phyloP scores from a whole-genome alignment of 2,888 invertebrate species.

The Aphodius sticticus region DNA sequence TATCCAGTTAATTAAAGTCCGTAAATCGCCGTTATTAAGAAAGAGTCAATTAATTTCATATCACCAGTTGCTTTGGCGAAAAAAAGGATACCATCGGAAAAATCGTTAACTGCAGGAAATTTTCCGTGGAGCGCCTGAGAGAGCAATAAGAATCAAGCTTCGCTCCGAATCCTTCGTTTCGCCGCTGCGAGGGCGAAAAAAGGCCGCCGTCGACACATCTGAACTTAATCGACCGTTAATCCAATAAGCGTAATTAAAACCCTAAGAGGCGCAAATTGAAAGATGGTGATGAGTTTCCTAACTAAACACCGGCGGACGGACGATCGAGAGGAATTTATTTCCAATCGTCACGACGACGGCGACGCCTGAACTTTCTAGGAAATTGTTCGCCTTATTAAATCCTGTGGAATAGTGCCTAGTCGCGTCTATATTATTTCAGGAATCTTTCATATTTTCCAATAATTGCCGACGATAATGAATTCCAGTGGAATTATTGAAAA shows the following conservation, averaged over 20 bases:
- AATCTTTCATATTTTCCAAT: constrained; percentile 4
- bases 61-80: neutral
- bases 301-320: constrained; percentile 35
- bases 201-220: constrained; percentile 35
- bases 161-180: constrained; percentile 21
- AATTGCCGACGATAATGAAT: neutral
- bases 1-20: neutral
- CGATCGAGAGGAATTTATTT: constrained; percentile 47
- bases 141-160: neutral
- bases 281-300: constrained; percentile 49
- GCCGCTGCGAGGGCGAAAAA: constrained; percentile 32
- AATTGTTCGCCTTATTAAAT: constrained; percentile 44
- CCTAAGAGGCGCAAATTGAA: constrained; percentile 48
- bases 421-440: neutral
- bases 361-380: constrained; percentile 51
- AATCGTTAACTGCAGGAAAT: neutral
- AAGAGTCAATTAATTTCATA: neutral
- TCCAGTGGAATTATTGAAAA: neutral
- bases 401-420: neutral
- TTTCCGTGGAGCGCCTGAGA: neutral
- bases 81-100: neutral
- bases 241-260: constrained; percentile 47
- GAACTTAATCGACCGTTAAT: constrained; percentile 44
- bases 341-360: constrained; percentile 42
- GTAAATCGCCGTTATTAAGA: neutral